Evolutionary conservation across 2,888 invertebrate species (phyloP), one percentile per base, ranked within the genome.

Genomic region (Petrolisthes cinctipes): DNA sequence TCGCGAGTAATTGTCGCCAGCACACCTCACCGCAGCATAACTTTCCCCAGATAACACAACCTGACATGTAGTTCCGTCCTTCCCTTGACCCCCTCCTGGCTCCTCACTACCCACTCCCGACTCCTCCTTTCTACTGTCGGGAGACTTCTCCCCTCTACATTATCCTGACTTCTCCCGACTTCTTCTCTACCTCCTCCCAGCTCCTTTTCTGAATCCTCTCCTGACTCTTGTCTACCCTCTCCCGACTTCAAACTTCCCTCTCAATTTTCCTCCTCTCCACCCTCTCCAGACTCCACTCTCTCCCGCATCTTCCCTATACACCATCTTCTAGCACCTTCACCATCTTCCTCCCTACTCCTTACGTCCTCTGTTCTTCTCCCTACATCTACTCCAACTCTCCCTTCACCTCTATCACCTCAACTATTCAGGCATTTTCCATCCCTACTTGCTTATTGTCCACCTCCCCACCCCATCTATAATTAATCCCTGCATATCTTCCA

Each of bases 1-100:
- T 82, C 82, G n/a, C 82, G 54, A 57, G 82, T 82, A 82, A 82
- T 82, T 82, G 82, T 82, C 82, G 82, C 82, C 82, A 54, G 71
- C 71, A 82, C 82, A n/a, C 71, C 71, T 82, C 82, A 82, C 82
- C 82, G 82, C 82, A 73, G 82, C 82, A 68, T 82, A 82, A 71
- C 82, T 82, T 71, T 71, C 20, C 82, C 20, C 73, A 20, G 82
- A 82, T 82, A 82, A 68, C 71, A 66, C 37, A 14, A 54, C 82
- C 51, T 68, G 20, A 51, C 82, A 71, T 73, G 73, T 82, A 73
- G 9, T 71, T 14, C 80, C 53, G 54, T 14, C 66, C 4, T 20
- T 73, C 20, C 73, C 73, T 73, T 20, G 73, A 20, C 23, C 17
- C 73, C n/a, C 73, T 57, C 80, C 23, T 56, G 56, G 11, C 9